Percentiles rank a stretch among this genome's conserved stretches.
These are phyloP conservation scores for Zapornia atra DNA, from an alignment of 2,113 vertebrate genomes.

Conservation along the genomic window DNA sequence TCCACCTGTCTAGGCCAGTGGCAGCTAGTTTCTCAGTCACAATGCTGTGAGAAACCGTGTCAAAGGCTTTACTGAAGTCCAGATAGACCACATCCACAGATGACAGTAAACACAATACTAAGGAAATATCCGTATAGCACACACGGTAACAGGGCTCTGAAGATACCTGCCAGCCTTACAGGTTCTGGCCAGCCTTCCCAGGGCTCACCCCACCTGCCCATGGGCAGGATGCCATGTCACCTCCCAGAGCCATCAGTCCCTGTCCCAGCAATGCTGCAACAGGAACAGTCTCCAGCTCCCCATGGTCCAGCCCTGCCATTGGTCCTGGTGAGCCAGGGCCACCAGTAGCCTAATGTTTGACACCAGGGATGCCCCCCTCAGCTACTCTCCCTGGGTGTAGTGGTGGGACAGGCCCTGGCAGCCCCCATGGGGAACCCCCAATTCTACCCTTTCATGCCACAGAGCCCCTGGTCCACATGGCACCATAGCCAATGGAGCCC, in stretches of 20 bases:
- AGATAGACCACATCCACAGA: too few relatives aligned
- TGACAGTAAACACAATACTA: background rate
- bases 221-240: rapidly evolving
- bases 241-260: rapidly evolving
- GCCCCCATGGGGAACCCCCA: rapidly evolving
- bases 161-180: background rate
- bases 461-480: rapidly evolving
- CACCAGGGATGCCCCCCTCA: background rate
- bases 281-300: background rate
- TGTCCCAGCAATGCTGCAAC: rapidly evolving
- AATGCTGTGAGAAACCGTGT: too few relatives aligned
- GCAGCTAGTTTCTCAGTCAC: too few relatives aligned
- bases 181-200: rapidly evolving
- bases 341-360: rapidly evolving
- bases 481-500: rapidly evolving
- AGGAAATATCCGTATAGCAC: background rate
- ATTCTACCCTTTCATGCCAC: background rate
- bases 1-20: too few relatives aligned
- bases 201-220: background rate
- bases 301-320: background rate
- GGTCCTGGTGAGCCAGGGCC: background rate
- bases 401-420: rapidly evolving
- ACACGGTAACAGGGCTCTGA: background rate
- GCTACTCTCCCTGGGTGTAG: background rate
- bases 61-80: too few relatives aligned